Evolutionary conservation across 2,113 vertebrate species (phyloP), one percentile per base, ranked within the genome.

Genomic region (Ceyx cyanopectus): DNA sequence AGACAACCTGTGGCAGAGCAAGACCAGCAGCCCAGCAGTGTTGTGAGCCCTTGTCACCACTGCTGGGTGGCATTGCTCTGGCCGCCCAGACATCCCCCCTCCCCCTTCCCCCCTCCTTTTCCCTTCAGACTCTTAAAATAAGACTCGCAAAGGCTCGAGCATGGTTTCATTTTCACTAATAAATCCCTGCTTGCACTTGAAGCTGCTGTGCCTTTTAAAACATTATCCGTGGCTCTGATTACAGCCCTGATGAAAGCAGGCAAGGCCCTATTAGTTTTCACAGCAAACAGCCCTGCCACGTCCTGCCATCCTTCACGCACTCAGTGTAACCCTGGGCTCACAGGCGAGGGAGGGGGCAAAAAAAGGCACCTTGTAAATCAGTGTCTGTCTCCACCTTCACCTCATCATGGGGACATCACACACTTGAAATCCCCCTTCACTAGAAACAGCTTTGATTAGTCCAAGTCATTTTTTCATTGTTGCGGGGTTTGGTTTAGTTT

Each of bases 131-230:
- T 94, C 94, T 91, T 96, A 95, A 96, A 94, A 96, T 95, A 95
- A 96, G 92, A 81, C 94, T 85, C 0, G 72, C 84, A 89, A 96
- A 93, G 90, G 60, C 86, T 95, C 2, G 3, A 94, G 94, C 6
- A 2, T 67, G 95, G 95, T 96, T 96, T 96, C 70, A 2, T 95
- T 96, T 96, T 93, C 96, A 89, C 94, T 96, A 96, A 95, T 96
- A 96, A 96, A 96, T 93, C 91, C 94, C 91, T 60, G 61, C 95
- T 94, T 93, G 94, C 89, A 89, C 95, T 92, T 94, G 89, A 87
- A 92, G 87, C 87, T 94, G 94, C 95, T 87, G 94, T 94, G 94
- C 94, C 92, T 96, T 94, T 95, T 94, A 93, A 96, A 96, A 94
- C 87, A 70, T 93, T 96, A 92, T 81, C 91, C 53, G 11, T 89